phyloP scores from a whole-genome alignment of 2,888 invertebrate species.

The Helobdella robusta region DNA sequence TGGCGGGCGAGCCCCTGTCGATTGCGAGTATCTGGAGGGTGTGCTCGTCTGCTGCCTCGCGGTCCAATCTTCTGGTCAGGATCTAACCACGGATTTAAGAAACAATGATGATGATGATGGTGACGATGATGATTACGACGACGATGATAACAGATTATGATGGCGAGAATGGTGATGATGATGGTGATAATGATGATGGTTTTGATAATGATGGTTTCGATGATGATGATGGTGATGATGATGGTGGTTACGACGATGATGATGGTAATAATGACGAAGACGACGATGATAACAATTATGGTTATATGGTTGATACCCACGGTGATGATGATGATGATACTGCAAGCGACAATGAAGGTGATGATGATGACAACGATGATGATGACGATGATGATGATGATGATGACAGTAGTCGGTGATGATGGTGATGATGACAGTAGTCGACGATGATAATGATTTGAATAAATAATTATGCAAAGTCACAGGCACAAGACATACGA shows the following conservation, averaged over 20 bases:
- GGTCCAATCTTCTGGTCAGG: background rate
- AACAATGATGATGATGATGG: background rate
- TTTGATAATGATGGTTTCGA: background rate
- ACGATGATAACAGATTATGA: background rate
- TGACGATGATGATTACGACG: background rate
- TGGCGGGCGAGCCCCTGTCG: background rate
- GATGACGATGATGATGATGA: constrained; percentile 22
- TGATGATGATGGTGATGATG: constrained; percentile 5
- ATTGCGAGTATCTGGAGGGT: background rate
- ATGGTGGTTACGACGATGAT: background rate
- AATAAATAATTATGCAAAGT: too few species aligned
- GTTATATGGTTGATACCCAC: constrained; percentile 15
- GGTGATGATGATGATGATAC: constrained; percentile 25
- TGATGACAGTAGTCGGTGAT: background rate
- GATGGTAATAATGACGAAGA: background rate
- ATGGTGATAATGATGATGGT: background rate
- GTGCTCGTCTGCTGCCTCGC: constrained; percentile 1
- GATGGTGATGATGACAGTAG: background rate
- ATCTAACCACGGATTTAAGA: too few species aligned
- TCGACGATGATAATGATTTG: constrained; percentile 4
- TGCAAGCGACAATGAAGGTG: constrained; percentile 15
- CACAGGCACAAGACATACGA: too few species aligned
- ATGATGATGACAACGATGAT: constrained; percentile 19
- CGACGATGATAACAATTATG: background rate
- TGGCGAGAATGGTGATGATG: background rate